phyloP scores from a whole-genome alignment of 2,888 invertebrate genomes.

The Sarcophaga caerulescens region DNA sequence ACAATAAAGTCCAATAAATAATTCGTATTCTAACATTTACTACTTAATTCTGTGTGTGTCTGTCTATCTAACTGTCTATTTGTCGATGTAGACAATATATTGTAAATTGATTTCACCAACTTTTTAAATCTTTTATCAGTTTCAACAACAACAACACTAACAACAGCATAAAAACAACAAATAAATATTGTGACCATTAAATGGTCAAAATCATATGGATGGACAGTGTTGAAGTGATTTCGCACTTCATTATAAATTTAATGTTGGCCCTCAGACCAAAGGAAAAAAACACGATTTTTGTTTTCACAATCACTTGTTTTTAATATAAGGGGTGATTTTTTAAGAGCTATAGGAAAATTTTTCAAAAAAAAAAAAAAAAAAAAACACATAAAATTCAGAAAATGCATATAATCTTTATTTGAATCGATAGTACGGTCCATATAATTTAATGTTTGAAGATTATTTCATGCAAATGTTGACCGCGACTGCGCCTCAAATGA shows the following conservation, averaged over 20 bases:
- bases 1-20: no score
- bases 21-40: neutral
- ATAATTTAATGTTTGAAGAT: no score
- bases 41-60: neutral
- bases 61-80: no score
- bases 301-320: slow-evolving; percentile 59
- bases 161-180: neutral
- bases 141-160: neutral
- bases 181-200: slow-evolving; percentile 59
- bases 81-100: slow-evolving; percentile 38
- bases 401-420: no score
- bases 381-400: no score
- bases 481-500: no score
- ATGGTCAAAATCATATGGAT: slow-evolving; percentile 56
- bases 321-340: no score
- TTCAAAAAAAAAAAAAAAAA: no score
- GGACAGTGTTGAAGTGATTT: slow-evolving; percentile 59
- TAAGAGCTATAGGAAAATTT: no score
- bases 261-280: slow-evolving; percentile 46
- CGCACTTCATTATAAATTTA: slow-evolving; percentile 66
- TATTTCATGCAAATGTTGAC: no score
- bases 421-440: no score
- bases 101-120: slow-evolving; percentile 37
- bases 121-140: slow-evolving; percentile 8
- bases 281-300: slow-evolving; percentile 15